Conservation (phyloP, 2,888 invertebrate genomes). For the Mythimna vitellina region DNA sequence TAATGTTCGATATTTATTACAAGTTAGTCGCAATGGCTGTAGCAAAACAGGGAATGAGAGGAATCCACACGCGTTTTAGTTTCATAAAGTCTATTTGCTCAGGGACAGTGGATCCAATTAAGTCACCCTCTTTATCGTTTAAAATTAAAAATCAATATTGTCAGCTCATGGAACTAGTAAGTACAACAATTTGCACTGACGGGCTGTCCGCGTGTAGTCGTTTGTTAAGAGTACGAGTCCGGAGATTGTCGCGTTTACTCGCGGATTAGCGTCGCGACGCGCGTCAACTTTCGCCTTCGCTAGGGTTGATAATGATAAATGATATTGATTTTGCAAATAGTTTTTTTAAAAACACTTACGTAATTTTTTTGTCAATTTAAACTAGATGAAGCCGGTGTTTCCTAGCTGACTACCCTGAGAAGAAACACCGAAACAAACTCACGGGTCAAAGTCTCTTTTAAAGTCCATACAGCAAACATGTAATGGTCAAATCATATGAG, state of each 20-base stretch:
- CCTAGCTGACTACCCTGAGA: no score
- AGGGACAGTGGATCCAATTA: conserved; percentile 29
- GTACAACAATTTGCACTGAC: conserved; percentile 53
- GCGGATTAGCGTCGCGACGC: conserved; percentile 56
- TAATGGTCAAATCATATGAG: no score
- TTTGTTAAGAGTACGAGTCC: conserved; percentile 62
- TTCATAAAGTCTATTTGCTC: conserved; percentile 3
- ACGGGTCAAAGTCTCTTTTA: no score
- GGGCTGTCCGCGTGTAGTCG: conserved; percentile 15
- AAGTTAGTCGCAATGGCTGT: not conserved
- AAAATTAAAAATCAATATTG: conserved; percentile 52
- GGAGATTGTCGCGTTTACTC: conserved; percentile 65
- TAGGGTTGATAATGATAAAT: conserved; percentile 51
- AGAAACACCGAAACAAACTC: no score
- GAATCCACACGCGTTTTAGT: not conserved
- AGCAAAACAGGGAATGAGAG: not conserved
- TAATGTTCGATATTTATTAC: not conserved
- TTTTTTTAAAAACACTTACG: no score
- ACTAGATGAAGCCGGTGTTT: no score
- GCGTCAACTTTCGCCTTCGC: conserved; percentile 54
- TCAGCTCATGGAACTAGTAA: conserved; percentile 36
- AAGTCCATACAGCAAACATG: no score
- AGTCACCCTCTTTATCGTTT: conserved; percentile 19
- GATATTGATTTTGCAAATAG: no score
- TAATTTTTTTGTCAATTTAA: no score